phyloP scores from a whole-genome alignment of 2,113 vertebrate genomes.

The Chloroceryle aenea region DNA sequence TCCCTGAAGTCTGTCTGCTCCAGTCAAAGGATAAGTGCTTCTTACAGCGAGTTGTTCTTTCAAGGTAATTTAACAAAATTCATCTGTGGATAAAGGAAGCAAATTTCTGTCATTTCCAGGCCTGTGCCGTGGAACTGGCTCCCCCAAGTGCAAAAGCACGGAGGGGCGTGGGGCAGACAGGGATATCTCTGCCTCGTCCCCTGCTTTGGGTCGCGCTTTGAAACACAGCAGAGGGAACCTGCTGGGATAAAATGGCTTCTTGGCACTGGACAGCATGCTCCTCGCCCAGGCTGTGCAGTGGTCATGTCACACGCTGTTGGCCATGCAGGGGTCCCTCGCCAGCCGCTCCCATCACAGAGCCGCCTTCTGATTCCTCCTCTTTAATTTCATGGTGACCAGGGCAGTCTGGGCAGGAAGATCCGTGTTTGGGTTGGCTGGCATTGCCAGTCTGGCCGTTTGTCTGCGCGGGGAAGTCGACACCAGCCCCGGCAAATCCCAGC shows the following conservation, averaged over 20 bases:
- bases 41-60: neutral
- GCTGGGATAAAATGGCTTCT: neutral
- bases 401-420: rapidly evolving
- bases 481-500: too few species aligned
- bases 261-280: neutral
- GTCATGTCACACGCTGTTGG: rapidly evolving
- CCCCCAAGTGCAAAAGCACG: neutral
- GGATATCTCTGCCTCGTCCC: neutral
- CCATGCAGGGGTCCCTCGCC: neutral
- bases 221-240: neutral
- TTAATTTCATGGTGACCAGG: rapidly evolving
- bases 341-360: rapidly evolving
- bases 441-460: rapidly evolving
- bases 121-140: neutral
- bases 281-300: neutral
- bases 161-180: neutral
- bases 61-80: neutral
- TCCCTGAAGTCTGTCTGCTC: neutral
- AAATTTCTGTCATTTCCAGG: neutral
- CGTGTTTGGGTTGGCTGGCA: rapidly evolving
- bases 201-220: neutral
- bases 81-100: neutral
- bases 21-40: conserved; percentile 1
- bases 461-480: rapidly evolving
- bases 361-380: neutral